Conservation (phyloP, 1,140 invertebrate genomes). For the Pogonognathellus flavescens region DNA sequence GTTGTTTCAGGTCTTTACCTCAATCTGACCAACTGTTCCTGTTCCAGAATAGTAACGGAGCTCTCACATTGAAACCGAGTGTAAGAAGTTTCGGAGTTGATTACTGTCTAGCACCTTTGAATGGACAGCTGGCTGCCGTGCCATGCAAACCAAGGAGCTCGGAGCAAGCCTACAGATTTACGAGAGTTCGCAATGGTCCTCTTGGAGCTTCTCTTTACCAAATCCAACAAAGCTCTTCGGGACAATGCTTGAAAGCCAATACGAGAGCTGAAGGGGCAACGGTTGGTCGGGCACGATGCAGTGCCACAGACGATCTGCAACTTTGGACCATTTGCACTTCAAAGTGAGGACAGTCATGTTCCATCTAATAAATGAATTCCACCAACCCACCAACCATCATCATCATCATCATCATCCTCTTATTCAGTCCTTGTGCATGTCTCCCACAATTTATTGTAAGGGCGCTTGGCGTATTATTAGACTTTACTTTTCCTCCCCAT, state of each 20-base stretch:
- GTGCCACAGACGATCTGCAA: constrained; percentile 25
- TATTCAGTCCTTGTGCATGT: not conserved
- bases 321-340: constrained; percentile 57
- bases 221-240: constrained; percentile 51
- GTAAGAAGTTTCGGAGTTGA: constrained; percentile 34
- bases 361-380: not conserved
- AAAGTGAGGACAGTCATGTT: constrained; percentile 25
- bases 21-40: constrained; percentile 55
- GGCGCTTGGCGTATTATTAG: too few relatives aligned
- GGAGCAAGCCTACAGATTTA: constrained; percentile 51
- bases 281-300: not conserved
- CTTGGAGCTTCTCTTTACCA: constrained; percentile 18
- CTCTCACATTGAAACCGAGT: constrained; percentile 31
- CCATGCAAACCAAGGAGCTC: constrained; percentile 39
- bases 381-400: not conserved
- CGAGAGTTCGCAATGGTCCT: constrained; percentile 17
- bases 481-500: too few relatives aligned
- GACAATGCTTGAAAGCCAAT: constrained; percentile 19
- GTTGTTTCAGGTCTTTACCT: not conserved
- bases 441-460: too few relatives aligned
- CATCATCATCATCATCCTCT: not conserved
- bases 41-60: constrained; percentile 53
- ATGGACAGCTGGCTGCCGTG: constrained; percentile 20
- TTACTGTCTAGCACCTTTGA: constrained; percentile 50
- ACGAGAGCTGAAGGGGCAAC: constrained; percentile 1